phyloP scores from a whole-genome alignment of 2,113 vertebrate genomes.

The Xiphophorus hellerii region DNA sequence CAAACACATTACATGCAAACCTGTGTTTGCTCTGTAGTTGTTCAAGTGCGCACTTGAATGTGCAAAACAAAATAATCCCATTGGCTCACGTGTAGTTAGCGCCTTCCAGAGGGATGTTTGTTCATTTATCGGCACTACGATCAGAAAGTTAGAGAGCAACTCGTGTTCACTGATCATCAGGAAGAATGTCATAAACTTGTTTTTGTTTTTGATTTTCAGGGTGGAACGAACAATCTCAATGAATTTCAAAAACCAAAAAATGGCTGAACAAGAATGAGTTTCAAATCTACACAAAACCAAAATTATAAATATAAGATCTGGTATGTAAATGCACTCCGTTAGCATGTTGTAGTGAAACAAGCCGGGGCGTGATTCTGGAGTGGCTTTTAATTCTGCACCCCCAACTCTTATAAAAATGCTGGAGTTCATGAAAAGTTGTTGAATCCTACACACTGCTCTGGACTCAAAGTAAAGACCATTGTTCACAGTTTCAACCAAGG shows the following conservation, averaged over 20 bases:
- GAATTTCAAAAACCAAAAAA: neutral
- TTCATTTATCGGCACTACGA: neutral
- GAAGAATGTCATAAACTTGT: neutral
- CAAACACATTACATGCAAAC: constrained; percentile 13
- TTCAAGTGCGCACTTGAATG: constrained; percentile 25
- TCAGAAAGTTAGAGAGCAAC: neutral
- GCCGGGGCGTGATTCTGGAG: too few relatives aligned
- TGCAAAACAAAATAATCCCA: constrained; percentile 16
- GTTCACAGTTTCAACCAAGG: neutral
- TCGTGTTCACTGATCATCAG: neutral
- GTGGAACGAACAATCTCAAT: neutral
- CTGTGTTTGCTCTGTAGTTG: constrained; percentile 7
- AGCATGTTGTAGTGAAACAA: too few relatives aligned
- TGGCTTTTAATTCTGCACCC: too few relatives aligned
- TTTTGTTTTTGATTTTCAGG: neutral
- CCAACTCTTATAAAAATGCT: too few relatives aligned
- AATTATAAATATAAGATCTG: too few relatives aligned
- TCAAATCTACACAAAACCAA: neutral
- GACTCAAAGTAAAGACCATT: neutral
- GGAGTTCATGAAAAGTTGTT: too few relatives aligned
- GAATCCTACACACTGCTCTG: too few relatives aligned
- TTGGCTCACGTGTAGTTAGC: constrained; percentile 7
- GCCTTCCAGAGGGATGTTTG: constrained; percentile 21
- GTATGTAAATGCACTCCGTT: too few relatives aligned
- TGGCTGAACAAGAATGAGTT: neutral